Evolutionary conservation across 1,140 invertebrate species (phyloP).

Genomic region (Protaetia brevitarsis): DNA sequence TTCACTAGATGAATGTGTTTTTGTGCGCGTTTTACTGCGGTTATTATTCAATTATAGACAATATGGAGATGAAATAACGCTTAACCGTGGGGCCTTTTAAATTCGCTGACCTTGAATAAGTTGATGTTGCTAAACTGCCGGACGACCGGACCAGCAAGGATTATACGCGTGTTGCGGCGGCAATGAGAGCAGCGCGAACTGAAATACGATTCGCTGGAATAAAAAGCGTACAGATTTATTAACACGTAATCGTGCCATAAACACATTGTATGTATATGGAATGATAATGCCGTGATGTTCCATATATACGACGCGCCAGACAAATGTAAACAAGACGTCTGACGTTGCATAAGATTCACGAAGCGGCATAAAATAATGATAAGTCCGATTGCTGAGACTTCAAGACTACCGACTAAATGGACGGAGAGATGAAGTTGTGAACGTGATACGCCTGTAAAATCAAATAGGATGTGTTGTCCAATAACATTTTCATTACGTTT

Average conservation of each 20-base stretch:
- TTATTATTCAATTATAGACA: slow-evolving; percentile 6
- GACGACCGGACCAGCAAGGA: not conserved
- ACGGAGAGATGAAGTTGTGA: not conserved
- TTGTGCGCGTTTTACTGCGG: not conserved
- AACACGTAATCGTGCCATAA: slow-evolving; percentile 17
- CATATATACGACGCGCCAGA: not conserved
- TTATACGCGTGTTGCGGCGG: not conserved
- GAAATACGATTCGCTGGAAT: not conserved
- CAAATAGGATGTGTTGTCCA: not conserved
- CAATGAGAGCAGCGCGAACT: not conserved
- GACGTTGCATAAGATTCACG: slow-evolving; percentile 7
- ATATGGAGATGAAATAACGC: not conserved
- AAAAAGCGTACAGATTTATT: slow-evolving; percentile 14
- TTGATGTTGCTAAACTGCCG: not conserved
- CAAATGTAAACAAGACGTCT: slow-evolving; percentile 2
- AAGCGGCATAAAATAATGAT: not conserved
- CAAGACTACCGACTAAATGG: not conserved
- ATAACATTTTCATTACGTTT: slow-evolving; percentile 5
- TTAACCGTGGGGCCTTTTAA: slow-evolving; percentile 11
- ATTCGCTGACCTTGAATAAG: slow-evolving; percentile 6
- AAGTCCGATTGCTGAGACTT: not conserved
- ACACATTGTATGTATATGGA: slow-evolving; percentile 11
- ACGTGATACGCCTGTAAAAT: not conserved
- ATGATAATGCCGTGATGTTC: slow-evolving; percentile 2
- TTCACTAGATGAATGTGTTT: not conserved